Evolutionary conservation across 2,888 invertebrate species (phyloP), one percentile per base, ranked within the genome.

Genomic region (Eumerus sabulonum): DNA sequence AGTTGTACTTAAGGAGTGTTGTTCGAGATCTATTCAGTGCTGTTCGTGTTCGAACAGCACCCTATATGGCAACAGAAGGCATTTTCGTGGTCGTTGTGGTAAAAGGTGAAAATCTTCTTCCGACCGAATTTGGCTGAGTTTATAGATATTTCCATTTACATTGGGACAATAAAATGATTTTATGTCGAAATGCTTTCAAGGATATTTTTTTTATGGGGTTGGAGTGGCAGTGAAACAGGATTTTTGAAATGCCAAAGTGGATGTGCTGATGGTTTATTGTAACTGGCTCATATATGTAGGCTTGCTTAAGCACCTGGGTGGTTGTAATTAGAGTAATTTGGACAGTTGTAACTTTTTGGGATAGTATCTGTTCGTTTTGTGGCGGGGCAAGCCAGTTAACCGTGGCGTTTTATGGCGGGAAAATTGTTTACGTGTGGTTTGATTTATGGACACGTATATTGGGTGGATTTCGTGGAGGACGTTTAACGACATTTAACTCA

Each of bases 171-270:
- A 54, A 60, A 70, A 70, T 62, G 53, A 48, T 70, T 70, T 70
- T 62, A 70, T 62, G 70, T 70, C 35, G 40, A 48, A 70, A 70
- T 70, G 70, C 70, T 70, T 62, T 70, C 54, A 70, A 35, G 54
- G 60, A 70, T 70, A 70, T 60, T 19, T 57, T 7, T 45, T 36
- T 17, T 51, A 59, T 59, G 36, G n/a, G n/a, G n/a, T n/a, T 27
- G 27, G 27, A 27, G 7, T 27, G 27, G 27, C 7, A 7, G 27
- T 27, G 27, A 7, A 27, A 7, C 27, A 7, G 27, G 27, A 4
- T 27, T 27, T 2, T 27, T 27, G 27, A 27, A 27, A 7, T 27
- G 7, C 27, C 27, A 27, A 27, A 4, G 27, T 27, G 3, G 1
- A 53, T 27, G 56, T 44, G 44, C 16, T 64, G 64, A 38, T 45